Percentiles rank a stretch among this genome's conserved stretches.
phyloP scores from a whole-genome alignment of 2,888 invertebrate species.

The Volucella inflata region DNA sequence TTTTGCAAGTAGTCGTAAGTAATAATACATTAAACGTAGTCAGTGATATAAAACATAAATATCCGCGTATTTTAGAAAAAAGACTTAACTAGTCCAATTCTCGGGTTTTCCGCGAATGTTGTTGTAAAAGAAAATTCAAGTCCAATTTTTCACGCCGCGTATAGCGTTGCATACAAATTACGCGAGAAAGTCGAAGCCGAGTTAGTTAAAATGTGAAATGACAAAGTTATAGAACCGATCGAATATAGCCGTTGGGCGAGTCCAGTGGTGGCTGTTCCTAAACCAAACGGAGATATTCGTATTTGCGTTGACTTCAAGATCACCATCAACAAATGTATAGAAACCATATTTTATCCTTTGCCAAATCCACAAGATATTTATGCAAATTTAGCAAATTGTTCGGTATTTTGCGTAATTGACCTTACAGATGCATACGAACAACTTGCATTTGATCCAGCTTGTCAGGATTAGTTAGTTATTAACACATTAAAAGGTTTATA shows the following conservation, averaged over 20 bases:
- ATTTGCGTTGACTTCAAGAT: slow-evolving; percentile 62
- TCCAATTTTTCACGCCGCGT: slow-evolving; percentile 57
- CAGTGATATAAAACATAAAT: too few species aligned
- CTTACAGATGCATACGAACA: slow-evolving; percentile 18
- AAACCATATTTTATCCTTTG: slow-evolving; percentile 47
- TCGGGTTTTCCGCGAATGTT: slow-evolving; percentile 34
- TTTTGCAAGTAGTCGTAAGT: too few species aligned
- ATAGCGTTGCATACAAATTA: slow-evolving; percentile 68
- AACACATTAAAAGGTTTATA: slow-evolving; percentile 11
- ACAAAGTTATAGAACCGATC: slow-evolving; percentile 23
- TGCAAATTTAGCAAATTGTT: slow-evolving; percentile 23
- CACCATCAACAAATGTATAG: slow-evolving; percentile 69
- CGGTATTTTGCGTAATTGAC: slow-evolving; percentile 25
- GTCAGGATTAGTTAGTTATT: slow-evolving; percentile 5
- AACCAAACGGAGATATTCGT: slow-evolving; percentile 54
- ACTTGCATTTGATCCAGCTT: not conserved
- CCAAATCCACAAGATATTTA: slow-evolving; percentile 27
- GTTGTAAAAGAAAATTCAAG: slow-evolving; percentile 18
- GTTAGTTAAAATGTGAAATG: slow-evolving; percentile 42
- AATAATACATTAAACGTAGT: too few species aligned
- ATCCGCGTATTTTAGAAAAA: too few species aligned
- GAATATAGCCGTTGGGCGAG: slow-evolving; percentile 65
- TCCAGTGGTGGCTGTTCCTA: slow-evolving; percentile 66
- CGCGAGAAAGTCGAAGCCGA: slow-evolving; percentile 51
- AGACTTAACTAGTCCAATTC: slow-evolving; percentile 27